These are phyloP conservation scores for Platycheirus rosarum DNA, from an alignment of 2,888 invertebrate species.

Conservation along the genomic window DNA sequence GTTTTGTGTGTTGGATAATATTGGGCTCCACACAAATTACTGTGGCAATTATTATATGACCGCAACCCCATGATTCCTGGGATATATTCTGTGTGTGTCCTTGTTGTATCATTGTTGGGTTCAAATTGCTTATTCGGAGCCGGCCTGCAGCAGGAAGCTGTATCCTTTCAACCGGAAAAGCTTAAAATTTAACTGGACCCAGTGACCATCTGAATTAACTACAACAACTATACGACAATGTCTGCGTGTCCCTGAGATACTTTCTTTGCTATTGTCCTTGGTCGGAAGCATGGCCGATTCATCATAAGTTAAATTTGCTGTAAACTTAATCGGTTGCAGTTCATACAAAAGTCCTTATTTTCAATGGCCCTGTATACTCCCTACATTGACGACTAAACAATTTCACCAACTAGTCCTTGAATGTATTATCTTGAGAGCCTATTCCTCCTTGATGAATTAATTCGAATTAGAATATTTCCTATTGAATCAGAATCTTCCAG, in stretches of 20 bases:
- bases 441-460: slow-evolving; percentile 26
- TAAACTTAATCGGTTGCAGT: slow-evolving; percentile 44
- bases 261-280: slow-evolving; percentile 53
- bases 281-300: slow-evolving; percentile 66
- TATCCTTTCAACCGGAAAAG: slow-evolving; percentile 70
- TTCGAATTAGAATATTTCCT: slow-evolving; percentile 64
- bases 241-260: slow-evolving; percentile 23
- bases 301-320: slow-evolving; percentile 73
- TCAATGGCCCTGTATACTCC: background rate
- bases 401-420: slow-evolving; percentile 26
- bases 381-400: slow-evolving; percentile 5
- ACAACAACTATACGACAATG: slow-evolving; percentile 12
- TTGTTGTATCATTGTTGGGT: slow-evolving; percentile 10
- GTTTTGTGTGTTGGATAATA: slow-evolving; percentile 54
- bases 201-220: slow-evolving; percentile 24
- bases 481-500: slow-evolving; percentile 52
- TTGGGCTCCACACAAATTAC: slow-evolving; percentile 70
- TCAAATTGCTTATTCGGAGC: slow-evolving; percentile 55
- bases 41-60: slow-evolving; percentile 73
- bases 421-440: slow-evolving; percentile 1
- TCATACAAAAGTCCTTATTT: slow-evolving; percentile 5
- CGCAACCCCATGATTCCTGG: slow-evolving; percentile 61
- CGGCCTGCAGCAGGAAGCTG: slow-evolving; percentile 69
- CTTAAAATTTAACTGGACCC: slow-evolving; percentile 66
- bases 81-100: background rate